Evolutionary conservation across 2,797 vertebrate genomes (phyloP).

Genomic region (Babyrousa celebensis): DNA sequence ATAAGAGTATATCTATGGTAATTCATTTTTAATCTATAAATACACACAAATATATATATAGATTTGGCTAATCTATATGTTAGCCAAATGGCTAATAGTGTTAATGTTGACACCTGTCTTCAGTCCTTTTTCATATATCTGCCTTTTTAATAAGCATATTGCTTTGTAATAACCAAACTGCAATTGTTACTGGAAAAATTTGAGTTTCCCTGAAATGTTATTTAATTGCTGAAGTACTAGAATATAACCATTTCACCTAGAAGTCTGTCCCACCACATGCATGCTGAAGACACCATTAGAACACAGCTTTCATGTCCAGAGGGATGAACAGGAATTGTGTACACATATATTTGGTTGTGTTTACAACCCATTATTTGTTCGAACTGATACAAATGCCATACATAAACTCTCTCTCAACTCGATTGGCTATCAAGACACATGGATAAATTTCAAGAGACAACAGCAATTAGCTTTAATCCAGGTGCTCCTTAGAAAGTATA

Average conservation of each 20-base stretch:
- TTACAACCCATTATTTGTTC: conserved; percentile 11
- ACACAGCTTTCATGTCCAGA: background rate
- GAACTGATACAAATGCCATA: background rate
- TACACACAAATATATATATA: background rate
- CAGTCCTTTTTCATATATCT: conserved; percentile 40
- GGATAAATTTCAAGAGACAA: conserved; percentile 38
- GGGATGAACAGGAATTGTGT: background rate
- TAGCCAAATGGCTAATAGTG: conserved; percentile 10
- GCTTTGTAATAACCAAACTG: conserved; percentile 33
- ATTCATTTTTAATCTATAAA: conserved; percentile 52
- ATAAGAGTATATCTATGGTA: background rate
- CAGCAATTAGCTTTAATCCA: background rate
- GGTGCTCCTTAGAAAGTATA: conserved; percentile 49
- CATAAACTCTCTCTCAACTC: conserved; percentile 1
- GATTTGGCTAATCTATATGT: too few relatives aligned
- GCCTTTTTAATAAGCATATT: conserved; percentile 49
- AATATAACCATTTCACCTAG: background rate
- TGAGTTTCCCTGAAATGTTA: conserved; percentile 2
- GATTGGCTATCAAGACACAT: background rate
- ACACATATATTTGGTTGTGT: background rate
- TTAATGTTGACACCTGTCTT: conserved; percentile 19
- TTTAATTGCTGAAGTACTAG: conserved; percentile 32
- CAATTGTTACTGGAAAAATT: conserved; percentile 16
- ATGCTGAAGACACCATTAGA: background rate
- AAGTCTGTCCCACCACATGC: background rate